Evolutionary conservation across 2,797 vertebrate genomes (phyloP).

Genomic region (Cichlasoma orientale): DNA sequence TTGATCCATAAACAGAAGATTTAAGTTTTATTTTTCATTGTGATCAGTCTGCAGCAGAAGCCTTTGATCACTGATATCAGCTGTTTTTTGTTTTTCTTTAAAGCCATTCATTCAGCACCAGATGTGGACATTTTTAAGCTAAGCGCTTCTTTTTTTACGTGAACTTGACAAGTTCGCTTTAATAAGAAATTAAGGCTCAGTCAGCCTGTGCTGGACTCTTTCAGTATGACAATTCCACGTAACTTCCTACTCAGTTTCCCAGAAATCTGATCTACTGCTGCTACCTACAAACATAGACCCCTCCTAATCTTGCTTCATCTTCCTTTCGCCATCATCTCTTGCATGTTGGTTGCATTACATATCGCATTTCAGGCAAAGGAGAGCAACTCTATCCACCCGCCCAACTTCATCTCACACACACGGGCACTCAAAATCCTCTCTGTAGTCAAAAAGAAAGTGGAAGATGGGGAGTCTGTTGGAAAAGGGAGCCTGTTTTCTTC

Average conservation of each 20-base stretch:
- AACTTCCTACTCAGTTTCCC: constrained; percentile 24
- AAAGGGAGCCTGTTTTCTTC: constrained; percentile 42
- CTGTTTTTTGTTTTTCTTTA: neutral
- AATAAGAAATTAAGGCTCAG: constrained; percentile 9
- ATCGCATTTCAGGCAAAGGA: constrained; percentile 37
- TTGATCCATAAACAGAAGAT: neutral
- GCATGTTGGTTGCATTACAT: constrained; percentile 6
- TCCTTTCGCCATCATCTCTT: constrained; percentile 28
- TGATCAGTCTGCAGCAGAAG: neutral
- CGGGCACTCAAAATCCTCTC: constrained; percentile 23
- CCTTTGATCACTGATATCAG: neutral
- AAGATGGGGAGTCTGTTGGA: constrained; percentile 11
- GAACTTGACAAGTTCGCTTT: neutral
- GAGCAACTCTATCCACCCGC: constrained; percentile 4
- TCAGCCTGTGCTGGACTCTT: constrained; percentile 8
- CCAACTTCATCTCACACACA: constrained; percentile 17
- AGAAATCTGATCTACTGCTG: constrained; percentile 41
- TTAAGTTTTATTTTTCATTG: neutral
- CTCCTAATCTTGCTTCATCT: constrained; percentile 19
- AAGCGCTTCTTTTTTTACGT: constrained; percentile 1
- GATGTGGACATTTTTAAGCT: constrained; percentile 10
- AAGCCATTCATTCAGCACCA: neutral
- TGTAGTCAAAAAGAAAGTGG: neutral
- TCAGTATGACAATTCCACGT: neutral
- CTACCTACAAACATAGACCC: constrained; percentile 18